Evolutionary conservation across 2,888 invertebrate genomes (phyloP).

Genomic region (Eilema griseolum): DNA sequence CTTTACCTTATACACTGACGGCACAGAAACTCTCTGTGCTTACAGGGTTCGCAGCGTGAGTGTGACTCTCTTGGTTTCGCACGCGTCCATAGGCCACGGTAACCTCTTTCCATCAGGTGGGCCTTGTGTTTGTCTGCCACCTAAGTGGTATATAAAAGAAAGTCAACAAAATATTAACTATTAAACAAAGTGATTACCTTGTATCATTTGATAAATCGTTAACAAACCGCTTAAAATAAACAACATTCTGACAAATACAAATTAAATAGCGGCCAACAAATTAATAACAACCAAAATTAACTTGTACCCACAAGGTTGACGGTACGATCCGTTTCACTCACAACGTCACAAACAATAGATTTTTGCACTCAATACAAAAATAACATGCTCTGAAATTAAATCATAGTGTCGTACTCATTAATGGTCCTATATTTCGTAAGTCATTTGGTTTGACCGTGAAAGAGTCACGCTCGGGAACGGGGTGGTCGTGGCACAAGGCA

Average conservation of each 20-base stretch:
- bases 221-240: constrained; percentile 5
- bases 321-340: constrained; percentile 33
- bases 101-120: too few species aligned
- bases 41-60: too few species aligned
- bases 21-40: too few species aligned
- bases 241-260: neutral
- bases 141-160: too few species aligned
- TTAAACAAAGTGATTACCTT: neutral
- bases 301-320: constrained; percentile 26
- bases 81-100: too few species aligned
- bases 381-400: constrained; percentile 42
- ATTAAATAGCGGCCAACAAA: constrained; percentile 17
- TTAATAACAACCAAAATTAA: constrained; percentile 12
- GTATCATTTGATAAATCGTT: neutral
- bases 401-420: constrained; percentile 42
- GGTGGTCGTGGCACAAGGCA: constrained; percentile 32
- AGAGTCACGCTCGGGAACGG: constrained; percentile 45
- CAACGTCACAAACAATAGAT: constrained; percentile 33
- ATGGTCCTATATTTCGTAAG: constrained; percentile 48
- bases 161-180: too few species aligned
- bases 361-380: constrained; percentile 35
- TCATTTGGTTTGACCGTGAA: constrained; percentile 47
- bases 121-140: too few species aligned
- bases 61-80: too few species aligned
- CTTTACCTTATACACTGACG: too few species aligned